Evolutionary conservation across 1,140 invertebrate species (phyloP).

Genomic region (Tetranychus urticae): DNA sequence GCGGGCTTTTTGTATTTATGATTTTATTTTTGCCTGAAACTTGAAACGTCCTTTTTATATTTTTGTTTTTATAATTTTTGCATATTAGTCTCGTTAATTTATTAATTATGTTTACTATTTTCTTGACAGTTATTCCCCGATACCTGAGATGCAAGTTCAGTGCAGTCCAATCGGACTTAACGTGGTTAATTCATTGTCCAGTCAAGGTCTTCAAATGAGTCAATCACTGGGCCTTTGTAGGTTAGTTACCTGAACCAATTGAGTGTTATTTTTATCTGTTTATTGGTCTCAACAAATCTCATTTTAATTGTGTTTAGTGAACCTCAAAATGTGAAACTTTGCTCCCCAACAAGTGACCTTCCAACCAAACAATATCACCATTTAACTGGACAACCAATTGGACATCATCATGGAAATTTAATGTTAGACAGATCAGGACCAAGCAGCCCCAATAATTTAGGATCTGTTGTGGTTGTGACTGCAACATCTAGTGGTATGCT

Average conservation of each 20-base stretch:
- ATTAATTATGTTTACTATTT: too few species aligned
- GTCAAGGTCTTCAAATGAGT: not conserved
- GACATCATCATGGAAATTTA: not conserved
- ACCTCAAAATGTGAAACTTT: not conserved
- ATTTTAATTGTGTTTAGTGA: not conserved
- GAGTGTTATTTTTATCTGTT: not conserved
- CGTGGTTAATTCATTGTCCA: not conserved
- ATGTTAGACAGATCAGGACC: not conserved
- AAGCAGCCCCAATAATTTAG: not conserved
- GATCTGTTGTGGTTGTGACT: not conserved
- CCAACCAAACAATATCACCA: not conserved
- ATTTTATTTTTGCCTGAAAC: too few species aligned
- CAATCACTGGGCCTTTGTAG: not conserved
- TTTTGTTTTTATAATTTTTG: too few species aligned
- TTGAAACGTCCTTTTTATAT: too few species aligned
- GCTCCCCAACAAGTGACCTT: not conserved
- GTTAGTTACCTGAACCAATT: too few species aligned
- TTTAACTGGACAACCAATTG: not conserved
- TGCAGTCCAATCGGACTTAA: not conserved
- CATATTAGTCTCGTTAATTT: too few species aligned
- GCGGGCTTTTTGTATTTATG: too few species aligned
- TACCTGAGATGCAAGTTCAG: not conserved
- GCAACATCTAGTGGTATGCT: too few species aligned
- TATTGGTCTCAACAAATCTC: not conserved
- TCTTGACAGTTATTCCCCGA: not conserved